A percentile compares a stretch with the other conserved stretches of the same genome.
These are phyloP conservation scores for Chymomyza amoena DNA, from an alignment of 2,888 invertebrate genomes.

Conservation along the genomic window DNA sequence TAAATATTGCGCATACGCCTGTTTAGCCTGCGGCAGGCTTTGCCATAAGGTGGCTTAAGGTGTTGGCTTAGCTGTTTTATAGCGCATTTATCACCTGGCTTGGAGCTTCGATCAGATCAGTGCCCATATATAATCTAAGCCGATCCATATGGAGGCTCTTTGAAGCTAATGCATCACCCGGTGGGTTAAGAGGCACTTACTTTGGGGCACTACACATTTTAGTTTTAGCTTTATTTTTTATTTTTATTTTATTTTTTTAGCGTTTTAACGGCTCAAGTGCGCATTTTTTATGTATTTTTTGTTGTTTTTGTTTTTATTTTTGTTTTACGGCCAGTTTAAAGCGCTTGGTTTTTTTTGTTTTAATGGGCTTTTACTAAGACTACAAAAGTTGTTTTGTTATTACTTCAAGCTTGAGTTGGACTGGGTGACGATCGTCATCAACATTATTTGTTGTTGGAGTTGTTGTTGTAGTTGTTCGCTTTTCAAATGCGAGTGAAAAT, in stretches of 20 bases:
- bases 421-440: neutral
- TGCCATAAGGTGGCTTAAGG: neutral
- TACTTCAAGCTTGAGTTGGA: neutral
- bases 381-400: neutral
- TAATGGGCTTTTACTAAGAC: slow-evolving; percentile 61
- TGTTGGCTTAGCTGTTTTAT: neutral
- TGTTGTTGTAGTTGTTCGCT: neutral
- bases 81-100: neutral
- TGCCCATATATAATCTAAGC: neutral
- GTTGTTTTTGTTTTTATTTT: slow-evolving; percentile 47
- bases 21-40: neutral
- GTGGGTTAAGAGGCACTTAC: neutral
- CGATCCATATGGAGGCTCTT: neutral
- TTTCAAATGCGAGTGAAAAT: slow-evolving; percentile 72
- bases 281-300: slow-evolving; percentile 57
- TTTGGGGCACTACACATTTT: neutral
- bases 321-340: slow-evolving; percentile 64
- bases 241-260: slow-evolving; percentile 48
- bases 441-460: neutral
- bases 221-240: slow-evolving; percentile 22
- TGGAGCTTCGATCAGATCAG: neutral
- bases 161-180: neutral
- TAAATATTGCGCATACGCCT: neutral
- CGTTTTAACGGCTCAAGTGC: slow-evolving; percentile 24
- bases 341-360: slow-evolving; percentile 60